These are phyloP conservation scores for Reticulitermes lucifugus DNA, from an alignment of 2,888 invertebrate genomes.

Conservation along the genomic window DNA sequence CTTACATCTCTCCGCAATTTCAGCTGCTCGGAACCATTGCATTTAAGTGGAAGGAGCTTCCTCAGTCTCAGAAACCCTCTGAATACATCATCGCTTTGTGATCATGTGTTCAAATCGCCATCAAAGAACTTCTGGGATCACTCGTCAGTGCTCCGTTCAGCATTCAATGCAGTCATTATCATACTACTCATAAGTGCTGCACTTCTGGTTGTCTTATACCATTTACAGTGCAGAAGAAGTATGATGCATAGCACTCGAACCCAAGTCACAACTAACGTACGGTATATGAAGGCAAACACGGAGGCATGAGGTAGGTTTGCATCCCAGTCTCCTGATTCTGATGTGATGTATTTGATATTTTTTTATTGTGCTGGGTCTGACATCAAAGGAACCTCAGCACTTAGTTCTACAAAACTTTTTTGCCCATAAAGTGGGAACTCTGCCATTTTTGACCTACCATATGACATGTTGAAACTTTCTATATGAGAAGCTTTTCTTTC, in stretches of 20 bases:
- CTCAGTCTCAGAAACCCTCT: background rate
- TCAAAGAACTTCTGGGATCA: background rate
- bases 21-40: conserved; percentile 12
- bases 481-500: too few relatives aligned
- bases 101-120: background rate
- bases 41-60: background rate
- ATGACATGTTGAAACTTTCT: too few relatives aligned
- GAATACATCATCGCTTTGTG: background rate
- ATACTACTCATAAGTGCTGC: background rate
- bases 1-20: background rate
- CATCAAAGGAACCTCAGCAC: too few relatives aligned
- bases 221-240: background rate
- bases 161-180: background rate
- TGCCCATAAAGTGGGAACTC: too few relatives aligned
- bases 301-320: too few relatives aligned
- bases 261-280: background rate
- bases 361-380: too few relatives aligned
- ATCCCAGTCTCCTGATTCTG: too few relatives aligned
- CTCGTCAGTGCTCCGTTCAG: background rate
- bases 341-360: too few relatives aligned
- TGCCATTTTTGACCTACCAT: too few relatives aligned
- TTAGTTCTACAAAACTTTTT: too few relatives aligned
- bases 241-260: too few relatives aligned
- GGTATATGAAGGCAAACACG: background rate
- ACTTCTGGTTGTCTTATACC: background rate